Conservation (phyloP, 2,888 invertebrate genomes). For the Ormia ochracea region DNA sequence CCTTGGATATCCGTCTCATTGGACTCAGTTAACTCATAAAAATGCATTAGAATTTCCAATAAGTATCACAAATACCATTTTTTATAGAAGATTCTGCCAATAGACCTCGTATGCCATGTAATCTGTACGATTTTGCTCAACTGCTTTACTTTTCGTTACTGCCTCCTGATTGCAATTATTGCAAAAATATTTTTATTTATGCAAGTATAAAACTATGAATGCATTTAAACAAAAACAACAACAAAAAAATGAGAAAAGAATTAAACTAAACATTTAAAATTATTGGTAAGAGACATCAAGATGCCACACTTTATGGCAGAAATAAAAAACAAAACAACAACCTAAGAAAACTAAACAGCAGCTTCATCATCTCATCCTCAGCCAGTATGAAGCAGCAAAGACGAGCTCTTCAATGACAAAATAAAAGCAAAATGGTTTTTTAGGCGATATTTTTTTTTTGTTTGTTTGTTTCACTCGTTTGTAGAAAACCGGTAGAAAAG, state of each 20-base stretch:
- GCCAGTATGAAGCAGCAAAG: slow-evolving; percentile 24
- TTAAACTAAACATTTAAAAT: slow-evolving; percentile 49
- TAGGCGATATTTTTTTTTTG: slow-evolving; percentile 1
- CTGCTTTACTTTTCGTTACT: slow-evolving; percentile 41
- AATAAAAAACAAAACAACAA: slow-evolving; percentile 15
- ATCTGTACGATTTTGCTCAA: slow-evolving; percentile 44
- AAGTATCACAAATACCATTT: not conserved
- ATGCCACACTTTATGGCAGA: slow-evolving; percentile 62
- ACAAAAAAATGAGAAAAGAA: not conserved
- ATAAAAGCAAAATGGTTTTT: slow-evolving; percentile 53
- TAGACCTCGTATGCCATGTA: not conserved
- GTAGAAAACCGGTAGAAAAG: slow-evolving; percentile 69
- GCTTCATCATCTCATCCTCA: slow-evolving; percentile 19
- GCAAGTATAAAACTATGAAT: not conserved
- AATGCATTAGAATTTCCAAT: no score
- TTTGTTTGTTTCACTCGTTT: not conserved
- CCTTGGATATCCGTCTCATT: no score
- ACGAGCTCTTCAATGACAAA: slow-evolving; percentile 8
- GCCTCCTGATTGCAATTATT: slow-evolving; percentile 24
- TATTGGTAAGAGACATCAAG: slow-evolving; percentile 63
- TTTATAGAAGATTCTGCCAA: not conserved
- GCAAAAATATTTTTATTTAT: not conserved
- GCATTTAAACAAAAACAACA: no score
- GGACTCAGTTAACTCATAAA: no score
- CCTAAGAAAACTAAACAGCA: slow-evolving; percentile 10